These are phyloP conservation scores for Danio albolineatus DNA, from an alignment of 2,797 vertebrate species.

Conservation along the genomic window DNA sequence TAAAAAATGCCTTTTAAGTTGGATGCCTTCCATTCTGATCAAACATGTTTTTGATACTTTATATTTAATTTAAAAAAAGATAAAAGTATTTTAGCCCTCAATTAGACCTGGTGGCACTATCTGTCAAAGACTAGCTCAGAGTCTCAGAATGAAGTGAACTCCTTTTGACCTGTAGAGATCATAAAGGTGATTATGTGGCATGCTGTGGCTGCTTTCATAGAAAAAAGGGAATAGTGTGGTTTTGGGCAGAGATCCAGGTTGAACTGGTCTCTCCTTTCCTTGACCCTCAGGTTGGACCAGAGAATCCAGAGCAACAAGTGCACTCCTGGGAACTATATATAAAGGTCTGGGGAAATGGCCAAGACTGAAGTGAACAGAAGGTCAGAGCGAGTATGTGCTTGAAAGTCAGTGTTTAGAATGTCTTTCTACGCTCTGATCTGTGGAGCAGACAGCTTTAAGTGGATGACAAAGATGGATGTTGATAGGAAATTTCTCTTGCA, in stretches of 20 bases:
- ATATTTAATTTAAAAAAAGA: constrained; percentile 17
- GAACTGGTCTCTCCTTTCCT: constrained; percentile 5
- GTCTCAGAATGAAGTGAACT: constrained; percentile 18
- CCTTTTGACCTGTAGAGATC: background rate
- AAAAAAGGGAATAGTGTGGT: background rate
- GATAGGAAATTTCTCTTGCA: background rate
- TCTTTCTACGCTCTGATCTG: background rate
- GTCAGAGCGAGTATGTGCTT: constrained; percentile 15
- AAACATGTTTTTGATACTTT: constrained; percentile 36
- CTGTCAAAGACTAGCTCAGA: constrained; percentile 29
- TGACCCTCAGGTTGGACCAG: background rate
- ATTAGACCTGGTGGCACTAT: constrained; percentile 17
- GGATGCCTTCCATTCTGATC: constrained; percentile 1
- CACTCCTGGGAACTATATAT: background rate
- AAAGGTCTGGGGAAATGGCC: background rate
- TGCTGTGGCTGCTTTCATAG: background rate
- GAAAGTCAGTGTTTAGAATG: background rate
- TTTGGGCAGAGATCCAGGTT: background rate
- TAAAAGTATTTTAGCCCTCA: constrained; percentile 26
- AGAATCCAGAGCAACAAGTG: constrained; percentile 21
- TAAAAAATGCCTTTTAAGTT: constrained; percentile 10
- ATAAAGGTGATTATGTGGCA: background rate
- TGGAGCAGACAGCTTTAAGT: constrained; percentile 2
- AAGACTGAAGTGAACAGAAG: constrained; percentile 1
- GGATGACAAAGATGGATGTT: constrained; percentile 5